Evolutionary conservation across 2,888 invertebrate genomes (phyloP), one percentile per base, ranked within the genome.

Genomic region (Dione juno): DNA sequence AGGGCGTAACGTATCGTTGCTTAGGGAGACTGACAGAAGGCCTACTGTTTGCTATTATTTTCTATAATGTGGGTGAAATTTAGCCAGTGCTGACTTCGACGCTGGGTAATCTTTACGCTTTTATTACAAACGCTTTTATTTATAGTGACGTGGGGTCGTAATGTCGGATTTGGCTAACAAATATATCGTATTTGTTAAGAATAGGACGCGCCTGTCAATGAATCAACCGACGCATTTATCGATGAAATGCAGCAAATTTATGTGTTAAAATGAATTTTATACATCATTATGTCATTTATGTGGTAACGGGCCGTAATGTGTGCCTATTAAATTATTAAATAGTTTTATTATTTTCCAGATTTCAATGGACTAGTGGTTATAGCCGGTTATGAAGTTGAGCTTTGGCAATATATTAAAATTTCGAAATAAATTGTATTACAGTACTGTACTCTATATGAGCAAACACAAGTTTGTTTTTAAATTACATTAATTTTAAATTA

Each of bases 131-230:
- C 78, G 78, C 77, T 81, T 83, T 83, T 82, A 84, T 84, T 84
- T 83, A 84, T 84, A 77, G 76, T 79, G 69, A 78, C 74, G 79
- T 78, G 80, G 84, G 84, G 85, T 80, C 85, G 77, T 88, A 90
- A 91, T 87, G 89, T 88, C 82, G 91, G 92, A 92, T 92, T 93
- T 92, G 90, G 90, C 88, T 92, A 91, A 93, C 93, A 93, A 93
- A 92, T 92, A 92, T 87, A 86, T 86, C 82, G 88, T 89, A 89
- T 91, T 90, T 88, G 89, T 85, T 85, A 82, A 88, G 89, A 90
- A 90, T 89, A 87, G 88, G 87, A 90, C 85, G 86, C 82, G 85
- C 86, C 84, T 87, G 89, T 89, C 91, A 84, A 89, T 92, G 91
- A 92, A 92, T 92, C 91, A 92, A 86, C 82, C 79, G 82, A 80